These are phyloP conservation scores for Corythornis madagascariensis DNA, from an alignment of 2,113 vertebrate species.

Conservation along the genomic window DNA sequence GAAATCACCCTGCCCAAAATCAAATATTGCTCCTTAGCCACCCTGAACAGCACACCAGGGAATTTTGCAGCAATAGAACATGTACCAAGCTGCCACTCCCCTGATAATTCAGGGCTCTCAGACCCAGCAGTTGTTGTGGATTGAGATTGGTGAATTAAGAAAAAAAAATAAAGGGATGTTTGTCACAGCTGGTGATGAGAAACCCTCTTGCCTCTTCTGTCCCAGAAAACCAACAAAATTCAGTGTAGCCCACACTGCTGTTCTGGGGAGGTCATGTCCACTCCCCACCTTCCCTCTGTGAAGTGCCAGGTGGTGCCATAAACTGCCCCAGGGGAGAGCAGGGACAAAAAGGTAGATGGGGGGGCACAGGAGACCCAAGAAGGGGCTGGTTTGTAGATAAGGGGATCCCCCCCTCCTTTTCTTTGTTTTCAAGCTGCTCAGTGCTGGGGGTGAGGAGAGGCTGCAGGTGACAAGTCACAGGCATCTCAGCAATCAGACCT, in stretches of 20 bases:
- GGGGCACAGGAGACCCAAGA: neutral
- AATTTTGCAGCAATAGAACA: neutral
- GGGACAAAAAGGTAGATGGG: neutral
- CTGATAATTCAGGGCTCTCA: neutral
- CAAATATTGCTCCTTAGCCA: neutral
- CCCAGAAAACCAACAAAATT: neutral
- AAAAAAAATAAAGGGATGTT: neutral
- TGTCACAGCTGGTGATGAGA: neutral
- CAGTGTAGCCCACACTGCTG: accelerated
- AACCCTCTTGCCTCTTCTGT: neutral
- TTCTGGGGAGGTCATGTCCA: neutral
- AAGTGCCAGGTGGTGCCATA: neutral
- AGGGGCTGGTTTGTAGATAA: accelerated
- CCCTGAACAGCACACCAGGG: neutral
- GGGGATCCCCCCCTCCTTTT: neutral
- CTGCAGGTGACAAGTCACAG: neutral
- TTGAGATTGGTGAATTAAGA: neutral
- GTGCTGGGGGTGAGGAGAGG: neutral
- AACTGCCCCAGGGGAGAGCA: neutral
- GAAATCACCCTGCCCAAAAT: neutral
- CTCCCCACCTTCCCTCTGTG: neutral
- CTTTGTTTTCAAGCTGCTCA: neutral
- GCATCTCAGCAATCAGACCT: neutral
- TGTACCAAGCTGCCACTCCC: neutral
- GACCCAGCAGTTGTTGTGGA: neutral